Percentiles rank a stretch among this genome's conserved stretches.
phyloP scores from a whole-genome alignment of 2,113 vertebrate species.

The Pyrgilauda ruficollis region DNA sequence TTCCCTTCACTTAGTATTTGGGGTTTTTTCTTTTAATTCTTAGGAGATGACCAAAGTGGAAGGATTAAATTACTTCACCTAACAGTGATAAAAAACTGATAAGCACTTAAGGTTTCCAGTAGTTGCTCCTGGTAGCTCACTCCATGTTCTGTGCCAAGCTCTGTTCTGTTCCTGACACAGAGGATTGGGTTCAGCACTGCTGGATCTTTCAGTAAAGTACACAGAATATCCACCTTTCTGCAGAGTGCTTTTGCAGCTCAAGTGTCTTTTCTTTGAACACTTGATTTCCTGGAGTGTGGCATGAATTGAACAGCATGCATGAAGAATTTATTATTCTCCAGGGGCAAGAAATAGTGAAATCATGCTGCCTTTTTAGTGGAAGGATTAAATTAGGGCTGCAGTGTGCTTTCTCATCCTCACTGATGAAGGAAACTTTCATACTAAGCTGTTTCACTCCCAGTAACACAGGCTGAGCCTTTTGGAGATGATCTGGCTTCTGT shows the following conservation, averaged over 20 bases:
- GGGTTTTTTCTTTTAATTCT: background rate
- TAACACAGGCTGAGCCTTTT: background rate
- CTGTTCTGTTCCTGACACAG: background rate
- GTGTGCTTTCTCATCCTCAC: constrained; percentile 38
- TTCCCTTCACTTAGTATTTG: background rate
- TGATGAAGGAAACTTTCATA: constrained; percentile 36
- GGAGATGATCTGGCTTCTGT: background rate
- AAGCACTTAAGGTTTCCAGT: background rate
- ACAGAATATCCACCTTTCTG: constrained; percentile 33
- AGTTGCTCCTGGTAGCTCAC: background rate
- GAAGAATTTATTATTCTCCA: constrained; percentile 63
- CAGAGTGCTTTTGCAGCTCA: constrained; percentile 57
- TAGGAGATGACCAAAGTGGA: background rate
- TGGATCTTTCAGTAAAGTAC: constrained; percentile 48
- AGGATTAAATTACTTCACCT: background rate
- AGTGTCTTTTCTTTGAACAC: constrained; percentile 57
- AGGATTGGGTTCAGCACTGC: constrained; percentile 18
- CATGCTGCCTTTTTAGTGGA: constrained; percentile 53
- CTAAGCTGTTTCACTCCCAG: background rate
- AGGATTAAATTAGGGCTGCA: constrained; percentile 47
- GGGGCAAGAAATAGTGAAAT: constrained; percentile 56
- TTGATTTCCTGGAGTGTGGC: constrained; percentile 61
- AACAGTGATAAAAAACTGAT: background rate
- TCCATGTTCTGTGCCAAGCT: background rate
- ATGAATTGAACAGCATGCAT: constrained; percentile 63